Evolutionary conservation across 2,888 invertebrate genomes (phyloP).

Genomic region (Endotricha flammealis): DNA sequence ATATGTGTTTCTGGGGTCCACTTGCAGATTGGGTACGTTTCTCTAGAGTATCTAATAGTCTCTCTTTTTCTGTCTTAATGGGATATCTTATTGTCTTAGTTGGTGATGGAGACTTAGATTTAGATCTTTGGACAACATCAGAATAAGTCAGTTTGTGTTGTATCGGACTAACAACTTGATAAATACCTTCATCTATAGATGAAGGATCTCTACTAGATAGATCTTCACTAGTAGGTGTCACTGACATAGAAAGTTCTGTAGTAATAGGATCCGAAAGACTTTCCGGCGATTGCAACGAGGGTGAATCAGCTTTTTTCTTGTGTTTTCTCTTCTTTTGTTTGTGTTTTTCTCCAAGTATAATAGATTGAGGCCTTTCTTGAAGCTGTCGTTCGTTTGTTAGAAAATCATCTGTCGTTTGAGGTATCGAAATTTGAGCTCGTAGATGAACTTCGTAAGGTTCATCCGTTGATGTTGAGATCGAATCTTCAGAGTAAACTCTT

Average conservation of each 20-base stretch:
- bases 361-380: slow-evolving; percentile 44
- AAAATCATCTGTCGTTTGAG: slow-evolving; percentile 58
- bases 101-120: slow-evolving; percentile 71
- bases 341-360: slow-evolving; percentile 45
- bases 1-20: slow-evolving; percentile 38
- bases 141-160: slow-evolving; percentile 60
- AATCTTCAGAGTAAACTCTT: slow-evolving; percentile 71
- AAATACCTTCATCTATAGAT: slow-evolving; percentile 71
- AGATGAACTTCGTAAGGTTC: slow-evolving; percentile 80
- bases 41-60: slow-evolving; percentile 54
- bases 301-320: slow-evolving; percentile 60
- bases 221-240: slow-evolving; percentile 67
- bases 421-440: slow-evolving; percentile 77
- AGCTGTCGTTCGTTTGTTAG: slow-evolving; percentile 56
- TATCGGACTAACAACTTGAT: slow-evolving; percentile 51
- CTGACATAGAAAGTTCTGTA: slow-evolving; percentile 64
- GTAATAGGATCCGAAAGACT: slow-evolving; percentile 72
- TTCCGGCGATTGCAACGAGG: slow-evolving; percentile 54
- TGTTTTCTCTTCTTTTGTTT: slow-evolving; percentile 60
- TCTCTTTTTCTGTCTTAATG: slow-evolving; percentile 51
- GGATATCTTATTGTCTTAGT: slow-evolving; percentile 41
- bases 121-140: slow-evolving; percentile 70
- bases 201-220: slow-evolving; percentile 55
- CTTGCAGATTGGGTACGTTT: slow-evolving; percentile 53
- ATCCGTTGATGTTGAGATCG: slow-evolving; percentile 70